Conservation (phyloP, 1,140 invertebrate genomes). For the Lamellibrachia luymesi region DNA sequence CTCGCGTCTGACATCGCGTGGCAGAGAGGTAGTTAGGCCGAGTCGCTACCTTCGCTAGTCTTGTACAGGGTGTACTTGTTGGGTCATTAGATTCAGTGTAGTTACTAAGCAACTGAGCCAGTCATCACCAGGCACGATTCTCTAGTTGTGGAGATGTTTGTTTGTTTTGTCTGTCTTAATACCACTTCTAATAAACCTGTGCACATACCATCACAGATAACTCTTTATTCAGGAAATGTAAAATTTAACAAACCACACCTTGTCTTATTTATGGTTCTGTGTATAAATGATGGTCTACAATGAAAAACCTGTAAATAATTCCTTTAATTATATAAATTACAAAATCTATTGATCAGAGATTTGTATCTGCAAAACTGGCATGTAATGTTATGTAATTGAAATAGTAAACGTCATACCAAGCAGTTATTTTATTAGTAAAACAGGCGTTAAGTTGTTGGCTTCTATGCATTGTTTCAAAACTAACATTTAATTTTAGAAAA, state of each 20-base stretch:
- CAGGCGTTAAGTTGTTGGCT: not conserved
- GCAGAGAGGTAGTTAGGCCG: constrained; percentile 50
- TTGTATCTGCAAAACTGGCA: not conserved
- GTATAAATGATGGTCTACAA: not conserved
- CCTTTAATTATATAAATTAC: not conserved
- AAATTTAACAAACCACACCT: not conserved
- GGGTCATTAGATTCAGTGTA: not conserved
- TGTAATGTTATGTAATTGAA: not conserved
- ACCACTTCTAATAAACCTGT: too few relatives aligned
- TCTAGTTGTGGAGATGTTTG: not conserved
- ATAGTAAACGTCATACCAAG: not conserved
- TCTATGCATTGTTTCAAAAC: not conserved
- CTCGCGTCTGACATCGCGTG: constrained; percentile 18
- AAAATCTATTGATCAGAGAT: not conserved
- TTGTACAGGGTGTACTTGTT: too few relatives aligned
- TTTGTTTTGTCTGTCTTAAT: not conserved
- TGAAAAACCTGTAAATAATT: not conserved
- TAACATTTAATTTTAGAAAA: not conserved
- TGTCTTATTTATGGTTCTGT: not conserved
- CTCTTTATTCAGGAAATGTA: too few relatives aligned
- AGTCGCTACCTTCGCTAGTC: constrained; percentile 36
- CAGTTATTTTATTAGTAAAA: not conserved
- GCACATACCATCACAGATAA: too few relatives aligned
- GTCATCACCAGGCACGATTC: not conserved
- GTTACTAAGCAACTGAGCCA: not conserved